Percentiles rank a stretch among this genome's conserved stretches.
Conservation (phyloP, 2,113 vertebrate species). For the Barnardius zonarius region DNA sequence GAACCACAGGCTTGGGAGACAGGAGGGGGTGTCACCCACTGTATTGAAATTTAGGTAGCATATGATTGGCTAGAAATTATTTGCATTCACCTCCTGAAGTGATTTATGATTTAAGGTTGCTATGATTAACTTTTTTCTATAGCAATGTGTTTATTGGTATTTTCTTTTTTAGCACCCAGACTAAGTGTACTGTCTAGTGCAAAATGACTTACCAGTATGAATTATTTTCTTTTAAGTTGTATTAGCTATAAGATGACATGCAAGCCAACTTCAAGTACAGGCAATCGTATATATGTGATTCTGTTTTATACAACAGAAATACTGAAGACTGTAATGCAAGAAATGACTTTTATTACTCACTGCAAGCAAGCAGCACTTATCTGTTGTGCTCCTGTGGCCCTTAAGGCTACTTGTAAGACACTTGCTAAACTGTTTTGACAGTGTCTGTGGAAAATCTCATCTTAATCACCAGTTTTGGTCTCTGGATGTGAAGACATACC, state of each 20-base stretch:
- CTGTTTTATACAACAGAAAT: neutral
- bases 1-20: neutral
- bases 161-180: neutral
- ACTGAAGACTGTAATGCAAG: neutral
- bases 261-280: neutral
- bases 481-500: neutral
- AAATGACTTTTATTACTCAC: neutral
- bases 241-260: neutral
- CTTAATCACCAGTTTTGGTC: neutral
- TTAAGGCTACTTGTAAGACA: neutral
- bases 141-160: neutral
- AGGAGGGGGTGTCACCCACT: neutral
- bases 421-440: neutral
- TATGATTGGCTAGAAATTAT: neutral
- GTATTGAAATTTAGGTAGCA: neutral
- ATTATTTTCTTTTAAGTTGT: neutral
- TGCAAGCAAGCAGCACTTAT: neutral
- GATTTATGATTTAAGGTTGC: neutral
- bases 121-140: neutral
- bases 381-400: neutral
- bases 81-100: neutral
- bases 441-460: neutral
- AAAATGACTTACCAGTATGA: neutral
- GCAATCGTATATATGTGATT: neutral
- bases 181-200: fast-evolving